Base-by-base conservation (phyloP, 2,113 vertebrate genomes). In the Cephalopterus ornatus region DNA sequence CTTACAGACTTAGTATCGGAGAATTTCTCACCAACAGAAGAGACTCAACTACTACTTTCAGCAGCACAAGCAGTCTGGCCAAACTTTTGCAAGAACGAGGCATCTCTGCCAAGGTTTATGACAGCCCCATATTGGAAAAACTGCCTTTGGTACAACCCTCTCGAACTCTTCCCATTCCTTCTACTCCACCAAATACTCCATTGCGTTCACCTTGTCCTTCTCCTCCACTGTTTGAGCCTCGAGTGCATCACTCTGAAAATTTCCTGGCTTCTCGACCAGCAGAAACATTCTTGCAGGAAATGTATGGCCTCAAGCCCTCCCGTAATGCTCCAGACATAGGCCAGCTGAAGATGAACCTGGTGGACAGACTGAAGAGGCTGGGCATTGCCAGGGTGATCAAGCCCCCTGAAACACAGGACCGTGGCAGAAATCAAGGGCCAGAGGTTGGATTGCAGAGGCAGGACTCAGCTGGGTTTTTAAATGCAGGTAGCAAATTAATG, bases 211-310 rank as follows among this genome's bases (percentile, higher is more conserved):
- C 92, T 33, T 98, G 98, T 88, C 85, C 98, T 56, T 98, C 98
- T n/a, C 98, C 98, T 37, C 95, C 97, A 14, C 98, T 97, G 2
- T 97, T 98, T 32, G 99, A 99, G 68, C 56, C 98, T 72, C 98
- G 97, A 79, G 92, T 97, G 28, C 93, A 97, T 44, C 92, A 96
- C 59, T 97, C 98, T 12, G 99, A 99, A 94, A 99, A 98, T 53
- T 99, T 99, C 92, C 97, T 99, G 59, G 99, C 99, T 9, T 99
- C 99, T 2, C 98, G 99, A n/a, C 99, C 99, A 3, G 98, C 99
- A 4, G 99, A 99, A 98, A 99, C 99, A 2, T 99, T 99, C 89
- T 98, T 99, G 78, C 99, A 99, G 93, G 99, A 99, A 63, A 98
- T 99, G 95, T 99, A 99, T 19, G 98, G 99, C 52, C 96, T 99